Conservation (phyloP, 2,113 vertebrate species). For the Macaca mulatta region DNA sequence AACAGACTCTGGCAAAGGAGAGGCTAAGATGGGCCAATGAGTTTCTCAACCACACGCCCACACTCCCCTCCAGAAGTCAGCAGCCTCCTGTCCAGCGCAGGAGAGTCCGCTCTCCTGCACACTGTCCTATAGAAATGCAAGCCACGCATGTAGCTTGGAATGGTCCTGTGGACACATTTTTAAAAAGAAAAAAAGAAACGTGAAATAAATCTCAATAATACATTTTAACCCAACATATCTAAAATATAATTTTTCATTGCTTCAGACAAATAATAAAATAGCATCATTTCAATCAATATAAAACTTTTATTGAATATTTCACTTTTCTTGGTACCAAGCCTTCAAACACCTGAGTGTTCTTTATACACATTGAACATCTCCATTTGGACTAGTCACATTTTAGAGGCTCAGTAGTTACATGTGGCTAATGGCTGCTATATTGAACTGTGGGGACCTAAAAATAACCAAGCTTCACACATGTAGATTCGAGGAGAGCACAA, state of each 20-base stretch:
- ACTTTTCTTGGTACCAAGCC: not conserved
- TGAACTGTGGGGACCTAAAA: not conserved
- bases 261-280: not conserved
- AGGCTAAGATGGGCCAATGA: not conserved
- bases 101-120: not conserved
- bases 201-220: not conserved
- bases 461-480: not conserved
- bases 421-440: not conserved
- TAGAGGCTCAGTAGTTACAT: not conserved
- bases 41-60: not conserved
- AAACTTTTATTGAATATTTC: not conserved
- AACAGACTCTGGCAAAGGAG: slow-evolving; percentile 67
- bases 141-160: not conserved
- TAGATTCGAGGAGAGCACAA: not conserved
- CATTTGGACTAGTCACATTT: not conserved
- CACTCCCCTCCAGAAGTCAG: not conserved
- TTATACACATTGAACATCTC: not conserved
- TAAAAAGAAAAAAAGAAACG: not conserved
- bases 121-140: not conserved
- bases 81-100: rapidly evolving
- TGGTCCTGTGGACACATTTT: not conserved
- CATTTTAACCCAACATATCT: not conserved
- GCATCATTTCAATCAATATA: not conserved
- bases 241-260: not conserved
- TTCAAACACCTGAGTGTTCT: not conserved